phyloP scores from a whole-genome alignment of 2,113 vertebrate species.

The Gallinago jamesoni region DNA sequence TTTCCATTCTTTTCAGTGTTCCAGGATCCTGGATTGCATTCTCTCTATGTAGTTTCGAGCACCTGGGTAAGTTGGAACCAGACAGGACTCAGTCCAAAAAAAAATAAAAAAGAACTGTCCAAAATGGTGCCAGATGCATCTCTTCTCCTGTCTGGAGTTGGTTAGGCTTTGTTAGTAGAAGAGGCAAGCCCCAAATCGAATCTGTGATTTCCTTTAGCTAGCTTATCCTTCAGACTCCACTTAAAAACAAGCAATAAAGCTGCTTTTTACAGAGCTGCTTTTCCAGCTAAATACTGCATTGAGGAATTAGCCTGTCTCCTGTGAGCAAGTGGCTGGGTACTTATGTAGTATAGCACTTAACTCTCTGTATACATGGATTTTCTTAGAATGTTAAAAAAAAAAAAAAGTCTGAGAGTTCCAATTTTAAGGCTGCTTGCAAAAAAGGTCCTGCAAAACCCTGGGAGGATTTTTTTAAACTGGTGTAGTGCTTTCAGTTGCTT shows the following conservation, averaged over 20 bases:
- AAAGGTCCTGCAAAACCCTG: background rate
- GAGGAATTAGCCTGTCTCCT: background rate
- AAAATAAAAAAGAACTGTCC: background rate
- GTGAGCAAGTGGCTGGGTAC: background rate
- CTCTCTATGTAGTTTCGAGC: background rate
- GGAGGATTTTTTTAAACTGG: background rate
- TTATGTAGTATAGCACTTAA: background rate
- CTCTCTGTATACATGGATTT: background rate
- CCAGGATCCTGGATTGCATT: background rate
- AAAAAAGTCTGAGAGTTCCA: rapidly evolving
- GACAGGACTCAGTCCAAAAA: background rate
- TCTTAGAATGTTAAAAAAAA: background rate
- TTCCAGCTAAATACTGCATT: background rate
- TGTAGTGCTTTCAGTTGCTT: background rate
- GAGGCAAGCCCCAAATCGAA: background rate
- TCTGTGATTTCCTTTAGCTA: background rate
- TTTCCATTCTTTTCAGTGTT: background rate
- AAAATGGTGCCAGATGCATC: background rate
- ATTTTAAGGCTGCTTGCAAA: background rate
- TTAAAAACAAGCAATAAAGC: background rate
- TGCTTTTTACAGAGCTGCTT: background rate
- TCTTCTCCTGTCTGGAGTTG: background rate
- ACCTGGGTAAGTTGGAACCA: background rate
- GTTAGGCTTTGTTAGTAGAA: background rate
- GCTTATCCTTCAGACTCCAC: background rate